Evolutionary conservation across 2,113 vertebrate species (phyloP), one percentile per base, ranked within the genome.

Genomic region (Hassar affinis): DNA sequence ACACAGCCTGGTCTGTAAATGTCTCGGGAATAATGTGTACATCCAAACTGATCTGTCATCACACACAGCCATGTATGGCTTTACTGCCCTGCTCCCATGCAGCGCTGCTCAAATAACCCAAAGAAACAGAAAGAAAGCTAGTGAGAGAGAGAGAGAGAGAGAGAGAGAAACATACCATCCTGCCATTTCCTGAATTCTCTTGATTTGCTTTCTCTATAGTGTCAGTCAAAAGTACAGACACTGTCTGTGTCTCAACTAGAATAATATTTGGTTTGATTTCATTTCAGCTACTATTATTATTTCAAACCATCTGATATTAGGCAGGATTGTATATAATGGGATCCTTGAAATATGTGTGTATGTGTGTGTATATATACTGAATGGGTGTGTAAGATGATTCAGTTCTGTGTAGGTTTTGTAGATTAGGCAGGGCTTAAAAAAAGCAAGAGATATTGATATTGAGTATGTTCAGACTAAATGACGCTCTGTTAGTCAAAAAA

Each of bases 1-100:
- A 90, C 89, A 91, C 92, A 91, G 87, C 90, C 87, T 89, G 92
- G 88, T 91, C 91, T 90, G 91, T 93, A 91, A 92, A 92, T 87
- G 87, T 88, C 68, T 91, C 91, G 90, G 92, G 90, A 91, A 92
- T 89, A 88, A 86, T 87, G 86, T 88, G 83, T 81, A 81, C 88
- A 90, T 86, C 85, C 80, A 78, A 86, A 89, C 89, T 88, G 91
- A 91, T 89, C 88, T 91, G 89, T 91, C 90, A 91, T 88, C 89
- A 88, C 85, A 84, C 82, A 81, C 90, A 93, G 91, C 91, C 85
- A 88, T 91, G 91, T 49, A 51, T 33, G 51, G 18, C 33, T 85
- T 71, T 78, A 78, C 51, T 62, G 49, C 56, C 72, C 18, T 10
- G 18, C 52, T 66, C 71, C 57, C 47, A 68, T 61, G 12, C n/a